These are phyloP conservation scores for Actinia tenebrosa DNA, from an alignment of 64 coral and sea anemone genomes.

Conservation along the genomic window DNA sequence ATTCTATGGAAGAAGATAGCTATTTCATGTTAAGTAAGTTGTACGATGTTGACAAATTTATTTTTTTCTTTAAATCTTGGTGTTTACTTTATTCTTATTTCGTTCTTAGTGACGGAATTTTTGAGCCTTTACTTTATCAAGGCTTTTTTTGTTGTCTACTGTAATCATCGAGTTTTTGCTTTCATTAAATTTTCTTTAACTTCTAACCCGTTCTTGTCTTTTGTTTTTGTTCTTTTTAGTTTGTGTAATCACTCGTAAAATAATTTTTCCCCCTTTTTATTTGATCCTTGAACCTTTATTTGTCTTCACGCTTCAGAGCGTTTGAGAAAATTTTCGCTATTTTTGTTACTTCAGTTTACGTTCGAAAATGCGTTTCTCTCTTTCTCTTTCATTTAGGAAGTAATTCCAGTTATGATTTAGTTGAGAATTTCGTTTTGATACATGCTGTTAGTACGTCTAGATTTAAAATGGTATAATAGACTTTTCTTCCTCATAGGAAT, in stretches of 20 bases:
- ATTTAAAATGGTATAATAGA: neutral
- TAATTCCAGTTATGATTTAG: neutral
- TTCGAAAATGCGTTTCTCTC: neutral
- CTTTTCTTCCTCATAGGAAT: neutral
- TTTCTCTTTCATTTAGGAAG: slow-evolving; percentile 10
- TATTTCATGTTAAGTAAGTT: neutral
- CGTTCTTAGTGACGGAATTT: slow-evolving; percentile 13
- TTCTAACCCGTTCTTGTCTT: slow-evolving; percentile 27
- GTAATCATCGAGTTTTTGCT: neutral
- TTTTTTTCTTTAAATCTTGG: slow-evolving; percentile 1
- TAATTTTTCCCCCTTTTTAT: neutral
- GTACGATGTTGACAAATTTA: neutral
- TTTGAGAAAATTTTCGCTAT: neutral
- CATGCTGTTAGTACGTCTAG: neutral
- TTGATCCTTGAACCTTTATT: neutral
- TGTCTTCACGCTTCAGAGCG: neutral
- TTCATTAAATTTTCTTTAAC: slow-evolving; percentile 39
- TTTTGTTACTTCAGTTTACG: neutral
- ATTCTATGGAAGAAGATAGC: neutral
- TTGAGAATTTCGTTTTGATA: neutral
- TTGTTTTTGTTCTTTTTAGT: slow-evolving; percentile 10
- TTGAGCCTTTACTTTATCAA: neutral
- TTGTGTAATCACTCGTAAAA: neutral
- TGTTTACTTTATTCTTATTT: slow-evolving; percentile 13
- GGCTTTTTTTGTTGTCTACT: neutral